Base-by-base conservation (phyloP, 2,113 vertebrate genomes). In the Catharus minimus region DNA sequence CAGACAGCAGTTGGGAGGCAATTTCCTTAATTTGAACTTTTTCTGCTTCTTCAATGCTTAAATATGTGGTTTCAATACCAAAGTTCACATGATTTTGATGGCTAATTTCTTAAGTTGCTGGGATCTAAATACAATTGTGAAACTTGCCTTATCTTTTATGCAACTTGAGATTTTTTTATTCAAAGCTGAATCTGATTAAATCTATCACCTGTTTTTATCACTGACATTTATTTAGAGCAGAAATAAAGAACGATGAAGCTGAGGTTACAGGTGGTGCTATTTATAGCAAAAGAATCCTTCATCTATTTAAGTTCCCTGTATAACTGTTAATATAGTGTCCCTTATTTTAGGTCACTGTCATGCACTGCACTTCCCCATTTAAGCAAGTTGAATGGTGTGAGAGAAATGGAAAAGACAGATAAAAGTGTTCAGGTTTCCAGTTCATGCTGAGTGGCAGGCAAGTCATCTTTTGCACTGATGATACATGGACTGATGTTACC, bases 261-360 rank as follows among this genome's bases (percentile, higher is more conserved):
- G 88, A 82, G 36, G 69, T 89, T 93, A 90, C 81, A 89, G 80
- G 84, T 92, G 68, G 77, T 41, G 22, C 30, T 95, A 92, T 91
- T 94, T 90, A 89, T 77, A 94, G 86, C 58, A 65, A 61, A 84
- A 80, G 88, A 95, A 95, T 73, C 55, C 47, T 10, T 75, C 64
- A 15, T 87, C 86, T 89, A 85, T 92, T 91, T 90, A 91, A 69
- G 77, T 69, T 90, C 71, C 58, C 58, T 82, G 57, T 50, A 19
- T 57, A 85, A 93, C 23, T 49, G 46, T 22, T 91, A 95, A 87
- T 82, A 90, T 21, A 80, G 64, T 62, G 44, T 75, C 39, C 65
- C 73, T 88, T 81, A 82, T 90, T 96, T 93, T 89, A 90, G 86
- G 82, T 68, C 88, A 92, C 56, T 65, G 94, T 87, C 84, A 94